These are phyloP conservation scores for Drosophila sucinea DNA, from an alignment of 1,140 invertebrate species.

Conservation along the genomic window DNA sequence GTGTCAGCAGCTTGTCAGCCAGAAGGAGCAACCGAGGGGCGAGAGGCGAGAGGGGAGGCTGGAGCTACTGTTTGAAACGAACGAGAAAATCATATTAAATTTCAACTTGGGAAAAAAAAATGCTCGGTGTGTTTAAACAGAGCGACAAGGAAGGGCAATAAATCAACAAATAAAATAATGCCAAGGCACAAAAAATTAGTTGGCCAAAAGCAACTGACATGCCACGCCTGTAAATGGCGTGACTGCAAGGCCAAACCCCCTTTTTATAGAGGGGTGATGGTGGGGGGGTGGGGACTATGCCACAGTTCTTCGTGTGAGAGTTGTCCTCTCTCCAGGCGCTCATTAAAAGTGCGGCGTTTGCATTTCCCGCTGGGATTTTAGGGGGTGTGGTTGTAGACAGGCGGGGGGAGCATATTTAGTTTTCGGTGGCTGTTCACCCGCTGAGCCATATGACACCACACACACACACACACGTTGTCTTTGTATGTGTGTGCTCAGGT, in stretches of 20 bases:
- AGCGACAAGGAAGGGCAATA: conserved; percentile 30
- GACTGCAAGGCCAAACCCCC: conserved; percentile 23
- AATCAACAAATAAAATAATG: conserved; percentile 71
- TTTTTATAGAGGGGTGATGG: neutral
- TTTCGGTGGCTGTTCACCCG: conserved; percentile 66
- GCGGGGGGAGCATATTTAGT: conserved; percentile 32
- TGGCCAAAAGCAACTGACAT: conserved; percentile 41
- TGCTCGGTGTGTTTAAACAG: neutral
- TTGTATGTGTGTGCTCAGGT: conserved; percentile 61
- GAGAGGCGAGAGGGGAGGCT: conserved; percentile 20
- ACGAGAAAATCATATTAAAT: conserved; percentile 67
- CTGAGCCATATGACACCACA: conserved; percentile 73
- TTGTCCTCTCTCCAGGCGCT: conserved; percentile 62
- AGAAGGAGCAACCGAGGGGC: neutral
- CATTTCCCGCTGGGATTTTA: conserved; percentile 76
- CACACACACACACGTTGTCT: conserved; percentile 17
- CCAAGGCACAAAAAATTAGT: conserved; percentile 63
- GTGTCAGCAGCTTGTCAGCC: conserved; percentile 74
- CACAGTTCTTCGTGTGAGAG: neutral
- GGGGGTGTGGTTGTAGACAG: neutral
- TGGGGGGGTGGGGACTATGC: neutral
- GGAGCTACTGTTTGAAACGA: conserved; percentile 58
- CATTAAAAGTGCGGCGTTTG: conserved; percentile 73
- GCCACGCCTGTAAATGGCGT: conserved; percentile 76
- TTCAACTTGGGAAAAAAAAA: conserved; percentile 46